Evolutionary conservation across 2,888 invertebrate species (phyloP).

Genomic region (Blastobasis adustella): DNA sequence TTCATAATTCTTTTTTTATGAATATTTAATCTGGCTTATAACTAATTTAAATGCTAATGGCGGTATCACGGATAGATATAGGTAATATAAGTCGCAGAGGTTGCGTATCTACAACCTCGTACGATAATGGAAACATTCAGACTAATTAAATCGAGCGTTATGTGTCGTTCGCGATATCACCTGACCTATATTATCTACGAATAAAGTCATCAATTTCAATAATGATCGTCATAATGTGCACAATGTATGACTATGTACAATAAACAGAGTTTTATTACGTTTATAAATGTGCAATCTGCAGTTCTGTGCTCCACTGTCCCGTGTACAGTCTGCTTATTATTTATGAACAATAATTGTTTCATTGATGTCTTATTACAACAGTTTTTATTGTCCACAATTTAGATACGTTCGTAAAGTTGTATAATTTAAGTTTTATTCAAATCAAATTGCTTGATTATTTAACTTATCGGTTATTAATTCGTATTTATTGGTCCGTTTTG

Average conservation of each 20-base stretch:
- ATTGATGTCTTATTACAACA: slow-evolving; percentile 11
- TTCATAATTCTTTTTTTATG: too few relatives aligned
- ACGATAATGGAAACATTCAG: slow-evolving; percentile 59
- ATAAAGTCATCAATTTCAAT: slow-evolving; percentile 70
- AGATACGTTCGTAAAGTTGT: too few relatives aligned
- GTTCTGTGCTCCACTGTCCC: slow-evolving; percentile 25
- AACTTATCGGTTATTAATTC: too few relatives aligned
- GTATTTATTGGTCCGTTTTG: too few relatives aligned
- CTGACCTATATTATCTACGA: slow-evolving; percentile 59
- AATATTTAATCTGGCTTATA: too few relatives aligned
- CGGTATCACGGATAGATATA: too few relatives aligned
- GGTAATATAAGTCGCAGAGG: neutral
- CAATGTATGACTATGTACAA: slow-evolving; percentile 42
- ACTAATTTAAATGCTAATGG: too few relatives aligned
- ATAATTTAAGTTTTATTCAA: too few relatives aligned
- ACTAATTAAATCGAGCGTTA: slow-evolving; percentile 66
- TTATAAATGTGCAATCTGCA: slow-evolving; percentile 36
- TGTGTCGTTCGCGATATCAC: slow-evolving; percentile 55
- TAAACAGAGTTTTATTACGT: slow-evolving; percentile 47
- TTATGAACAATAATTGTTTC: slow-evolving; percentile 9
- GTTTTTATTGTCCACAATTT: slow-evolving; percentile 7
- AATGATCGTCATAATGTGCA: slow-evolving; percentile 52
- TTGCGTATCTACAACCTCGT: slow-evolving; percentile 3
- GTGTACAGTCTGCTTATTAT: slow-evolving; percentile 10
- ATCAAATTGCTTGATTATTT: neutral